These are phyloP conservation scores for Thunnus maccoyii DNA, from an alignment of 2,113 vertebrate species.

Conservation along the genomic window DNA sequence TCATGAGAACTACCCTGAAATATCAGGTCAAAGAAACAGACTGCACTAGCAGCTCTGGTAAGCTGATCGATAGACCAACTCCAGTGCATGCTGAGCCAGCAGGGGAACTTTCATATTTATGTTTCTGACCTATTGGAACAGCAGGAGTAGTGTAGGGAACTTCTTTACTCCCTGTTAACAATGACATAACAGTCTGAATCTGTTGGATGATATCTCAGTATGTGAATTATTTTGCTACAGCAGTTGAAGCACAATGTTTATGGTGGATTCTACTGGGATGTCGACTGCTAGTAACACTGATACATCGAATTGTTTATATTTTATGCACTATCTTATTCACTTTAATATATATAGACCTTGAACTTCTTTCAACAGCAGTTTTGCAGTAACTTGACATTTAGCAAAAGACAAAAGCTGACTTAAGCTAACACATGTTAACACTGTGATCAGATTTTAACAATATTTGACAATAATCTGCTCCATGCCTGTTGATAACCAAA, in stretches of 20 bases:
- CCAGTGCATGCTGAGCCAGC: conserved; percentile 64
- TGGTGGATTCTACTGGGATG: no score
- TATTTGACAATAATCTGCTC: background rate
- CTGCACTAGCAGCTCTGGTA: conserved; percentile 49
- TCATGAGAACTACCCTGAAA: conserved; percentile 56
- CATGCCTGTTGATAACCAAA: background rate
- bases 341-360: no score
- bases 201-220: conserved; percentile 12
- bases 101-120: conserved; percentile 75
- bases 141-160: conserved; percentile 47
- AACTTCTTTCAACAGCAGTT: background rate
- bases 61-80: conserved; percentile 68
- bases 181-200: conserved; percentile 36
- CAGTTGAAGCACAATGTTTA: conserved; percentile 14
- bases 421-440: no score
- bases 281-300: no score
- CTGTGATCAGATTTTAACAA: background rate
- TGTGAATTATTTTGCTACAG: conserved; percentile 5
- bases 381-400: background rate
- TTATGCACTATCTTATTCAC: no score
- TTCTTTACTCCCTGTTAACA: conserved; percentile 44
- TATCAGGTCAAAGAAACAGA: conserved; percentile 65
- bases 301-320: no score
- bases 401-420: background rate
- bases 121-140: conserved; percentile 71